These are phyloP conservation scores for Thereva unica DNA, from an alignment of 2,888 invertebrate species.

Conservation along the genomic window DNA sequence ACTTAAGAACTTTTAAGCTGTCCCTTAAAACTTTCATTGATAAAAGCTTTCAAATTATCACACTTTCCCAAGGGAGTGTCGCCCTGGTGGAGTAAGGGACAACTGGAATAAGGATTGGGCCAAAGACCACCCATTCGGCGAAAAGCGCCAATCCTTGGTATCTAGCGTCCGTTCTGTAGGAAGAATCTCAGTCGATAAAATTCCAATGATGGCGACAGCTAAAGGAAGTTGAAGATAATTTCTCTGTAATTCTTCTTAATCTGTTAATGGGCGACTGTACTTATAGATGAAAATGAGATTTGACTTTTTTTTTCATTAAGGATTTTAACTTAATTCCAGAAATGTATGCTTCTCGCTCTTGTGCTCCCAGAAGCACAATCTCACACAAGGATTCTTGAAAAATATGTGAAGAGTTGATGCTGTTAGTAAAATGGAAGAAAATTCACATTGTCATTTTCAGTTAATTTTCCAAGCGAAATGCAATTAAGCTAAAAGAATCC, in stretches of 20 bases:
- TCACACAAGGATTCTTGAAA: too few species aligned
- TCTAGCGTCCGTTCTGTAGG: not conserved
- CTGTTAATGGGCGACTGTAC: constrained; percentile 30
- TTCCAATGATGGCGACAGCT: constrained; percentile 9
- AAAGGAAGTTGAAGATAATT: constrained; percentile 32
- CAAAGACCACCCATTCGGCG: not conserved
- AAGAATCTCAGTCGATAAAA: constrained; percentile 32
- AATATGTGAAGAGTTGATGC: too few species aligned
- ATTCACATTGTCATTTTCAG: too few species aligned
- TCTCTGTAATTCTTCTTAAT: constrained; percentile 33
- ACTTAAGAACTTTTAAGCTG: constrained; percentile 24
- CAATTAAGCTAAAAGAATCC: too few species aligned
- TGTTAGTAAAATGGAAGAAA: too few species aligned
- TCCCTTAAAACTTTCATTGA: constrained; percentile 24
- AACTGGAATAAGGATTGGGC: too few species aligned
- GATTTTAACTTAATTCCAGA: too few species aligned
- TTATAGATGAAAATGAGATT: constrained; percentile 31
- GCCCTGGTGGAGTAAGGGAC: too few species aligned
- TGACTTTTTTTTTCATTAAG: constrained; percentile 33
- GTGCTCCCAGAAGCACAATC: too few species aligned
- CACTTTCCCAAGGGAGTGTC: constrained; percentile 12
- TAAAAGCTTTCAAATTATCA: constrained; percentile 13
- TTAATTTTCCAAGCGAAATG: too few species aligned
- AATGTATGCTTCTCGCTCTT: too few species aligned
- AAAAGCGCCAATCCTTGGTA: constrained; percentile 9